A percentile compares a stretch with the other conserved stretches of the same genome.
These are phyloP conservation scores for Sesamia nonagrioides DNA, from an alignment of 1,140 invertebrate genomes.

Conservation along the genomic window DNA sequence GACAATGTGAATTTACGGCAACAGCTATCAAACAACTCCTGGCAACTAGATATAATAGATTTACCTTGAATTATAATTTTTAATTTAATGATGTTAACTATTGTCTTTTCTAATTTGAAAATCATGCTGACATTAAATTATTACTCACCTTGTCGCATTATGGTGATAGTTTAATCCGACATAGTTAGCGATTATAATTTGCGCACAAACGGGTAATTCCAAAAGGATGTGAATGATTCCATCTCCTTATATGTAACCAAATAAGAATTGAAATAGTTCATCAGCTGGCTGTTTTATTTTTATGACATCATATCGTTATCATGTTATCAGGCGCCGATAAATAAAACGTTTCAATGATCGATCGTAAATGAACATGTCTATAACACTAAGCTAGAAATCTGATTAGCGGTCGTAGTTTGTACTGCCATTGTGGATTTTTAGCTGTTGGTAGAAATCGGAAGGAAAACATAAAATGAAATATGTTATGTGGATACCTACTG, in stretches of 20 bases:
- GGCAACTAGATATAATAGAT: not conserved
- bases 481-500: too few relatives aligned
- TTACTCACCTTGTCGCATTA: not conserved
- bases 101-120: not conserved
- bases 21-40: not conserved
- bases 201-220: not conserved
- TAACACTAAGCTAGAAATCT: not conserved
- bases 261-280: slow-evolving; percentile 29
- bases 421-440: not conserved
- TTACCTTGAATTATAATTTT: not conserved
- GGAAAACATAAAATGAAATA: not conserved
- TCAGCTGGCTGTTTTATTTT: slow-evolving; percentile 5
- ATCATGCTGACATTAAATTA: slow-evolving; percentile 6
- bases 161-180: slow-evolving; percentile 15
- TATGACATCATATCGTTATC: slow-evolving; percentile 28
- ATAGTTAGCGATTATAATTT: slow-evolving; percentile 11
- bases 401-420: not conserved
- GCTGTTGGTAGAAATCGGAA: not conserved
- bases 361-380: not conserved
- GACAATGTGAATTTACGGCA: too few relatives aligned
- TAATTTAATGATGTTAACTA: not conserved
- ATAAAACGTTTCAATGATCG: slow-evolving; percentile 31
- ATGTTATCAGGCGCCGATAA: not conserved
- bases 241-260: slow-evolving; percentile 34
- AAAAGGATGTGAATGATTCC: not conserved